Base-by-base conservation (phyloP, 2,113 vertebrate genomes). In the Plestiodon gilberti region DNA sequence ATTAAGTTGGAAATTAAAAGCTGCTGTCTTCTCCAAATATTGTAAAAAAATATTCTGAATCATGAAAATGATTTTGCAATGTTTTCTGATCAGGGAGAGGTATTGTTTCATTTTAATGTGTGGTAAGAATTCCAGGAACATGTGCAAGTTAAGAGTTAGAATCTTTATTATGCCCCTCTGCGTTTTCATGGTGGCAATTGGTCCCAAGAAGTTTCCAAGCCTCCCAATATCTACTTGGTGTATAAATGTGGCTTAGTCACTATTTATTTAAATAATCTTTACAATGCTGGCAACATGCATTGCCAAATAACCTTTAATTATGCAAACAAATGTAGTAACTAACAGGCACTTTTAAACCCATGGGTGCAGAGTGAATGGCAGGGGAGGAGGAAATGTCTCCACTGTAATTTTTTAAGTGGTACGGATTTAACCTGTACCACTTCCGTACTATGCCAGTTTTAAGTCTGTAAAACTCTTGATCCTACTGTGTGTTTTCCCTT, bases 51-150 rank as follows among this genome's bases (percentile, higher is more conserved):
- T 88, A 4, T 71, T 43, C 38, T 57, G 11, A 81, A 88, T 90
- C 23, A 55, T 78, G 64, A 90, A 90, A 67, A 52, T 1, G 89
- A 84, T 89, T 61, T 30, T 83, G 81, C 69, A 61, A 38, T 17
- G 28, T 3, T 78, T 13, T 87, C 87, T n/a, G 8, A 69, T 77
- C 30, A 62, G 87, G 30, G 79, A 48, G n/a, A 80, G 59, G 22
- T 38, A 76, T 52, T 25, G 7, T 71, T 71, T 81, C 57, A 71
- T 35, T 33, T 69, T 84, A 70, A 33, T 64, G 65, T n/a, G 14
- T 4, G 28, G 28, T 17, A 35, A 35, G 23, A 67, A 43, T 40
- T 20, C 48, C 33, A 73, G 22, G 73, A 73, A 17, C 59, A 33
- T 80, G 65, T 65, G 79, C 52, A 61, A 52, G 20, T 80, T 62